Evolutionary conservation across 2,888 invertebrate genomes (phyloP).

Genomic region (Coenonympha glycerion): DNA sequence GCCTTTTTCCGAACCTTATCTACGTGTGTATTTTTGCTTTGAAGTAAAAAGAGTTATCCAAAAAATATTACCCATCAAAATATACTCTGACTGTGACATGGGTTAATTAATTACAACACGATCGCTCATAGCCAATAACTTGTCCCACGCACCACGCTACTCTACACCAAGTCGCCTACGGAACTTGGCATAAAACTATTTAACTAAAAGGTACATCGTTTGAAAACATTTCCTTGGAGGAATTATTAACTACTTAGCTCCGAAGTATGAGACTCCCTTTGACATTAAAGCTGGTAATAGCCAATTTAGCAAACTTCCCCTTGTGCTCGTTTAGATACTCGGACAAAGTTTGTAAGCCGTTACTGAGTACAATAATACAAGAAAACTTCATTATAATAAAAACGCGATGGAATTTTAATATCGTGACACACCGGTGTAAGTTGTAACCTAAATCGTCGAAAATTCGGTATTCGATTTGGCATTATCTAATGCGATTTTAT

Average conservation of each 20-base stretch:
- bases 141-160: constrained; percentile 28
- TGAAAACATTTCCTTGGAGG: constrained; percentile 51
- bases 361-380: background rate
- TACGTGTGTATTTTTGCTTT: no score
- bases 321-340: constrained; percentile 6
- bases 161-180: constrained; percentile 25
- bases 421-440: no score
- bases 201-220: constrained; percentile 56
- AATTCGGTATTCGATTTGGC: no score
- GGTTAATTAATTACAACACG: background rate
- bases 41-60: no score
- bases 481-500: no score
- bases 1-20: no score
- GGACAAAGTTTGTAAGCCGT: constrained; percentile 1
- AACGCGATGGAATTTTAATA: background rate
- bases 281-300: constrained; percentile 36
- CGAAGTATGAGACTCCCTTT: constrained; percentile 35
- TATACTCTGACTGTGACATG: no score
- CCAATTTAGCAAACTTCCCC: constrained; percentile 26
- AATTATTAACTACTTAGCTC: constrained; percentile 47
- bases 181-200: constrained; percentile 47
- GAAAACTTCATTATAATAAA: background rate
- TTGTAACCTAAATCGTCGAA: no score
- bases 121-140: constrained; percentile 18
- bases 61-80: no score